phyloP scores from a whole-genome alignment of 2,113 vertebrate species.

The Ranitomeya imitator region DNA sequence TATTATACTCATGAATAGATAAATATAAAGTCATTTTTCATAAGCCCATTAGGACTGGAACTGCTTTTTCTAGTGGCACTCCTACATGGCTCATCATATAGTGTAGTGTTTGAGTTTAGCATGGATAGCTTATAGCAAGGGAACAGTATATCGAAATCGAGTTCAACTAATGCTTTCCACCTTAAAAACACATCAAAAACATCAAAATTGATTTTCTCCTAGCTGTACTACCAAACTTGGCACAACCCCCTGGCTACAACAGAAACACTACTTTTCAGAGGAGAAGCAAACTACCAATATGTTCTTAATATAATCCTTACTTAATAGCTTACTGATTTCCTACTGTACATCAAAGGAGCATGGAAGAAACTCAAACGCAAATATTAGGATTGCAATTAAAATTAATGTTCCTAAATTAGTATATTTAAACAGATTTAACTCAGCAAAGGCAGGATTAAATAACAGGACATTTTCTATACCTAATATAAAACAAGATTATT shows the following conservation, averaged over 20 bases:
- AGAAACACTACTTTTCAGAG: background rate
- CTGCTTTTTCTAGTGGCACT: too few relatives aligned
- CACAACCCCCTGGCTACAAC: background rate
- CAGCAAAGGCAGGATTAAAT: background rate
- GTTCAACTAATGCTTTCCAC: too few relatives aligned
- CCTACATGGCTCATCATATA: too few relatives aligned
- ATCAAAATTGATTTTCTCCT: background rate
- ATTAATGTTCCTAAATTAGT: background rate
- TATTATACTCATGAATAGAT: too few relatives aligned
- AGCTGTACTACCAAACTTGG: background rate
- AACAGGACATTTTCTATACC: background rate
- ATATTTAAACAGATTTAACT: background rate
- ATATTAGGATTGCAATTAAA: slow-evolving; percentile 3
- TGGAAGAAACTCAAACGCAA: background rate
- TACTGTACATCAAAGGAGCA: background rate
- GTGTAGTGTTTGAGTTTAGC: too few relatives aligned
- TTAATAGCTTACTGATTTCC: background rate
- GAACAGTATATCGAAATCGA: too few relatives aligned
- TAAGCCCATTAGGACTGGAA: too few relatives aligned
- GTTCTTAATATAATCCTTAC: background rate
- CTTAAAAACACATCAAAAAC: background rate
- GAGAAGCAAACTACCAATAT: background rate
- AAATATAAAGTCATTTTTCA: too few relatives aligned
- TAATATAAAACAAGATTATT: background rate
- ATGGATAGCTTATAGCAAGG: too few relatives aligned